These are phyloP conservation scores for Willisornis vidua DNA, from an alignment of 2,113 vertebrate species.

Conservation along the genomic window DNA sequence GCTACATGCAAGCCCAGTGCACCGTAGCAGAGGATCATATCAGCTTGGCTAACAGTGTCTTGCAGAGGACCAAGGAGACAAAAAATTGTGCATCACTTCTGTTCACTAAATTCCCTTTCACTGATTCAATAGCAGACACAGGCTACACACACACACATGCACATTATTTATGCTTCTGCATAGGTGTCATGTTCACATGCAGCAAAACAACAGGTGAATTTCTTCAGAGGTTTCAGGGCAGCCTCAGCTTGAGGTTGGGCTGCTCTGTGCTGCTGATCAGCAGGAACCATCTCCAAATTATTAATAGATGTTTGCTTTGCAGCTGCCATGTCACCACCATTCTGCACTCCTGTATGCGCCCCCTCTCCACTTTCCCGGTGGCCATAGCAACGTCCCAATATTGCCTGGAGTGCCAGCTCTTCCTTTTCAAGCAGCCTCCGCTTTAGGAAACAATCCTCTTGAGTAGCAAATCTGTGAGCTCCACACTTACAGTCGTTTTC, in stretches of 20 bases:
- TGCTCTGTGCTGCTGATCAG: not conserved
- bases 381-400: not conserved
- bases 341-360: not conserved
- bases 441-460: not conserved
- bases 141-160: not conserved
- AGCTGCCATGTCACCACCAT: not conserved
- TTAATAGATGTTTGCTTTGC: not conserved
- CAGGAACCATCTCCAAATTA: not conserved
- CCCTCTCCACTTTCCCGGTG: not conserved
- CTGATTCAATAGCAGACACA: not conserved
- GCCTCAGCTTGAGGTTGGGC: not conserved
- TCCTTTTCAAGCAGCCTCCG: not conserved
- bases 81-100: not conserved
- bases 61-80: not conserved
- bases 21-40: not conserved
- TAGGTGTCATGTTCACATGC: rapidly evolving
- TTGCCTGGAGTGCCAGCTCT: not conserved
- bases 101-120: not conserved
- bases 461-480: not conserved
- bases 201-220: not conserved
- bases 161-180: rapidly evolving
- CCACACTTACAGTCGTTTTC: not conserved
- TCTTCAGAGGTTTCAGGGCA: not conserved
- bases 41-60: not conserved
- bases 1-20: not conserved